Evolutionary conservation across 1,140 invertebrate genomes (phyloP), one percentile per base, ranked within the genome.

Genomic region (Drosophila nannoptera): DNA sequence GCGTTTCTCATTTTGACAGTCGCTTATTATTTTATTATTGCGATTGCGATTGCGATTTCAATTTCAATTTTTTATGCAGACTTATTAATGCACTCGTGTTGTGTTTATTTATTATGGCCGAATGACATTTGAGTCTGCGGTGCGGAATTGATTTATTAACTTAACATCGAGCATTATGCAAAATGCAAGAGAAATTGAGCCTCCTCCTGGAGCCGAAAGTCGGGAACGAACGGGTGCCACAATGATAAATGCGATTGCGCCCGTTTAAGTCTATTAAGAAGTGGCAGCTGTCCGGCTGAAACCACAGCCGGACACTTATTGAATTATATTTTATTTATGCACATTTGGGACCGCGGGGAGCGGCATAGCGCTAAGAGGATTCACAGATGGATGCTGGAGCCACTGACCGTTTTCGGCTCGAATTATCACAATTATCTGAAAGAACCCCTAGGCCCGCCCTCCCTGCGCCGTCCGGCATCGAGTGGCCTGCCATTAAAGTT

Each of bases 91-190:
- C 52, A 31, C 32, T 50, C 16, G 31, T 55, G 33, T 22, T 50
- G 5, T 59, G 36, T 54, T 59, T 66, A 53, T 75, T 74, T 55
- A 60, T 73, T 65, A 52, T 73, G 60, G 45, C 35, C 29, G 49
- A 65, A 65, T 71, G 72, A 66, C 68, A 71, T 71, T 74, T 71
- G 56, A 71, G 62, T 56, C 71, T 73, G 68, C 35, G 72, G 72
- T 58, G 50, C 70, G 45, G 61, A 74, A 71, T 70, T 70, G 68
- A 74, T 70, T 74, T 70, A 73, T 73, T 46, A 35, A 48, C 62
- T 70, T 46, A 46, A 59, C 53, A 12, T 42, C 40, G 42, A 40
- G 14, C 53, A 38, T 53, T 48, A 40, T 65, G 53, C 54, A 62
- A 48, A 68, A 53, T 61, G 52, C 52, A 58, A 7, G 46, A 43